Evolutionary conservation across 1,140 invertebrate genomes (phyloP).

Genomic region (Aradophagus sp.): DNA sequence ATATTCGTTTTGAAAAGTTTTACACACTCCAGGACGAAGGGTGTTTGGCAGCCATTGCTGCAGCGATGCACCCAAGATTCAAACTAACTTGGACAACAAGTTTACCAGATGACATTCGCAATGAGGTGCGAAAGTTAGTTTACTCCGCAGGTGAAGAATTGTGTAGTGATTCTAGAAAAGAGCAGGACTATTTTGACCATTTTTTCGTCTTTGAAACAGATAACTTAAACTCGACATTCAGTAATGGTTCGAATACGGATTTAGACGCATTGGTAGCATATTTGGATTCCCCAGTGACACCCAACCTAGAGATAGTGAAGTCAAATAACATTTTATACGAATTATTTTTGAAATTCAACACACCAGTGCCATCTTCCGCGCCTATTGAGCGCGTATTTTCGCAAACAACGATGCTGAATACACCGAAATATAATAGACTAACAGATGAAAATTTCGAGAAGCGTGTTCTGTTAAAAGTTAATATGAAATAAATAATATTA

Average conservation of each 20-base stretch:
- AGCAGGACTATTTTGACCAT: background rate
- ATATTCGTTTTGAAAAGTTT: slow-evolving; percentile 2
- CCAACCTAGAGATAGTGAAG: background rate
- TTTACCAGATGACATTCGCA: background rate
- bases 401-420: slow-evolving; percentile 15
- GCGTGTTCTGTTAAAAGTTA: slow-evolving; percentile 4
- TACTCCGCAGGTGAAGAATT: slow-evolving; percentile 1
- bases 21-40: slow-evolving; percentile 5
- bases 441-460: slow-evolving; percentile 10
- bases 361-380: slow-evolving; percentile 10
- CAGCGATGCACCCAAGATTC: slow-evolving; percentile 1
- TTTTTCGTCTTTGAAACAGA: slow-evolving; percentile 5
- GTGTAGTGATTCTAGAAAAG: background rate
- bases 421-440: slow-evolving; percentile 8
- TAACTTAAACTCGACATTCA: background rate
- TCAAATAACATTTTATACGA: background rate
- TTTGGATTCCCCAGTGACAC: slow-evolving; percentile 2
- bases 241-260: too few relatives aligned
- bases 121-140: slow-evolving; percentile 1
- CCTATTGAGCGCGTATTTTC: slow-evolving; percentile 11
- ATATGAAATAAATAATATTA: too few relatives aligned
- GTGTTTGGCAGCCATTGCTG: slow-evolving; percentile 4
- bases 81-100: slow-evolving; percentile 6
- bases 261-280: too few relatives aligned
- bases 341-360: slow-evolving; percentile 13